phyloP scores from a whole-genome alignment of 2,888 invertebrate genomes.

The Nomada goodeniana region DNA sequence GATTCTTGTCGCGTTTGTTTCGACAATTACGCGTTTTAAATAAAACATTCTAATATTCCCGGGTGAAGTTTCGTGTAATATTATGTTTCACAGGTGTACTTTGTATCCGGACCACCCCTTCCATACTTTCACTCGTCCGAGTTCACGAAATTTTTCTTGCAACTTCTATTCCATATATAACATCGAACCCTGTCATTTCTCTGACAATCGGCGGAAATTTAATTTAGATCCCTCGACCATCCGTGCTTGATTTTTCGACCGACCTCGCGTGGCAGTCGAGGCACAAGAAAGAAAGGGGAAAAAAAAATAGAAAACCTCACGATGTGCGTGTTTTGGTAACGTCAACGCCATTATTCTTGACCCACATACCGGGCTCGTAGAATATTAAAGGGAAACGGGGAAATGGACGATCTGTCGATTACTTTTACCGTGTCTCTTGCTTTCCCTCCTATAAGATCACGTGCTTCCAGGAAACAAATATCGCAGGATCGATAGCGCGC shows the following conservation, averaged over 20 bases:
- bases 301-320: slow-evolving; percentile 64
- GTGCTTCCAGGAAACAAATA: slow-evolving; percentile 33
- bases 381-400: slow-evolving; percentile 31
- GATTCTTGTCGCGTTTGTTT: no score
- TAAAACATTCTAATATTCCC: no score
- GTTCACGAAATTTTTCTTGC: no score
- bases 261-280: slow-evolving; percentile 70
- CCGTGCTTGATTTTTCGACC: slow-evolving; percentile 10
- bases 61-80: no score
- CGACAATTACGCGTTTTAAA: no score
- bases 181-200: no score
- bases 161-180: no score
- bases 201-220: neutral
- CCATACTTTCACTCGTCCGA: no score
- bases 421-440: slow-evolving; percentile 4
- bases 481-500: slow-evolving; percentile 29
- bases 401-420: slow-evolving; percentile 28
- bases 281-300: slow-evolving; percentile 75
- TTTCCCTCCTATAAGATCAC: neutral
- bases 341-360: slow-evolving; percentile 56
- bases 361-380: slow-evolving; percentile 27
- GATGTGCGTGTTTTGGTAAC: slow-evolving; percentile 53
- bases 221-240: slow-evolving; percentile 62
- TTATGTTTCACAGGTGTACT: no score
- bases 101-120: no score